Evolutionary conservation across 1,140 invertebrate genomes (phyloP).

Genomic region (Diorhabda elongata): DNA sequence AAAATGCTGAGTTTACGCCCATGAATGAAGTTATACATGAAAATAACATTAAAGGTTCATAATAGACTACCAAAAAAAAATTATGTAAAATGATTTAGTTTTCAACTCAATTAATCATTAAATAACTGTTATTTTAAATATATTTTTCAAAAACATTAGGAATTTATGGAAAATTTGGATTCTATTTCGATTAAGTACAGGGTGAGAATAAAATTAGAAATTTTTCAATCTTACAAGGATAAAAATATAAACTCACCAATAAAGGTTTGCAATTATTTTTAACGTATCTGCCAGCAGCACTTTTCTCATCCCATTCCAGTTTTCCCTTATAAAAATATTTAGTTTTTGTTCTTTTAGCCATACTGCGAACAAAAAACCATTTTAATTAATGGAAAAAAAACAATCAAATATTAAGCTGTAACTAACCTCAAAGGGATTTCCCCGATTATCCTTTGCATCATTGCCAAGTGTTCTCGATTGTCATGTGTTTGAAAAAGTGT

Average conservation of each 20-base stretch:
- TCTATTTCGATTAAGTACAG: too few species aligned
- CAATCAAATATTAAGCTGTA: background rate
- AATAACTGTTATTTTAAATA: too few species aligned
- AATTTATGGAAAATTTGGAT: too few species aligned
- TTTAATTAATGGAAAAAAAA: slow-evolving; percentile 7
- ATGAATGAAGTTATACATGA: too few species aligned
- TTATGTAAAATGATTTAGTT: background rate
- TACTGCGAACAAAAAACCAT: slow-evolving; percentile 52
- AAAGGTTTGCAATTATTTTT: slow-evolving; percentile 96
- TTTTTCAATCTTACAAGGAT: too few species aligned
- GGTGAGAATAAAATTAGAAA: too few species aligned
- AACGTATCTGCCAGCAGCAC: slow-evolving; percentile 93
- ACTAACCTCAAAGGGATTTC: slow-evolving; percentile 81
- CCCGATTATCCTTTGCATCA: slow-evolving; percentile 99
- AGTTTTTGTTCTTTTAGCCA: slow-evolving; percentile 95
- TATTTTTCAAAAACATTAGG: too few species aligned
- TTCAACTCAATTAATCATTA: background rate
- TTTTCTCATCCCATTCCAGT: slow-evolving; percentile 92
- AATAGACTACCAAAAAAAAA: background rate
- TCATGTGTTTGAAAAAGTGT: slow-evolving; percentile 99
- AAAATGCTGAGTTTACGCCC: too few species aligned
- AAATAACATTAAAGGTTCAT: too few species aligned
- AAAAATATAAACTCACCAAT: slow-evolving; percentile 56
- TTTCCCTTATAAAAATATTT: slow-evolving; percentile 95
- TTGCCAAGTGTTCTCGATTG: slow-evolving; percentile 98